These are phyloP conservation scores for Nesospiza acunhae DNA, from an alignment of 2,113 vertebrate species.

Conservation along the genomic window DNA sequence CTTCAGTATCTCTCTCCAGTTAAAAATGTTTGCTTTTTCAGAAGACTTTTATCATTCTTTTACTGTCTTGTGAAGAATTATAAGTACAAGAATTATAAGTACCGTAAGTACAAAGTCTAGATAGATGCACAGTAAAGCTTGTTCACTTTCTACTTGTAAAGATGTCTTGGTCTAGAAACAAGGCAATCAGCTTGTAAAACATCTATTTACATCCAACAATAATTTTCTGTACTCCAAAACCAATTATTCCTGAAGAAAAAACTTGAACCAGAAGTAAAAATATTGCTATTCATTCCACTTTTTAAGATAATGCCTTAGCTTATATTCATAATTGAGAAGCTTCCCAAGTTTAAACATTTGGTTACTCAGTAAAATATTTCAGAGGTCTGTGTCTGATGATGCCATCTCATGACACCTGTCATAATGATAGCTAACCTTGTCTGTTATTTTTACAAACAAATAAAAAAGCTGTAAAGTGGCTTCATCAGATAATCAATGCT, in stretches of 20 bases:
- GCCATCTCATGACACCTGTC: neutral
- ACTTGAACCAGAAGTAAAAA: neutral
- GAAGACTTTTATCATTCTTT: neutral
- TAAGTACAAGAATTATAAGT: neutral
- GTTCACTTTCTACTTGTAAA: neutral
- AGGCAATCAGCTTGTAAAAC: neutral
- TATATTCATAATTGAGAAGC: neutral
- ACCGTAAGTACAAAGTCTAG: neutral
- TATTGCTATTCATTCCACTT: neutral
- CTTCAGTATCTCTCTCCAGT: neutral
- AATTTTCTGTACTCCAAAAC: neutral
- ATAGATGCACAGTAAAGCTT: neutral
- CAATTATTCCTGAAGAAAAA: neutral
- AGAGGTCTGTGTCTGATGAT: neutral
- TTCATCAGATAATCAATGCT: neutral
- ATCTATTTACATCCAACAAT: neutral
- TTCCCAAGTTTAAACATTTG: neutral
- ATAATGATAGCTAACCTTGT: neutral
- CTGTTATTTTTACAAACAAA: neutral
- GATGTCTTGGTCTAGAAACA: neutral
- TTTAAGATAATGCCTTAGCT: neutral
- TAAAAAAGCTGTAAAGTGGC: neutral
- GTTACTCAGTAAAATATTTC: neutral
- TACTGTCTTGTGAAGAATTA: neutral
- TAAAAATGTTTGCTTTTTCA: neutral